Evolutionary conservation across 2,797 vertebrate species (phyloP).

Genomic region (Pogoniulus pusillus): DNA sequence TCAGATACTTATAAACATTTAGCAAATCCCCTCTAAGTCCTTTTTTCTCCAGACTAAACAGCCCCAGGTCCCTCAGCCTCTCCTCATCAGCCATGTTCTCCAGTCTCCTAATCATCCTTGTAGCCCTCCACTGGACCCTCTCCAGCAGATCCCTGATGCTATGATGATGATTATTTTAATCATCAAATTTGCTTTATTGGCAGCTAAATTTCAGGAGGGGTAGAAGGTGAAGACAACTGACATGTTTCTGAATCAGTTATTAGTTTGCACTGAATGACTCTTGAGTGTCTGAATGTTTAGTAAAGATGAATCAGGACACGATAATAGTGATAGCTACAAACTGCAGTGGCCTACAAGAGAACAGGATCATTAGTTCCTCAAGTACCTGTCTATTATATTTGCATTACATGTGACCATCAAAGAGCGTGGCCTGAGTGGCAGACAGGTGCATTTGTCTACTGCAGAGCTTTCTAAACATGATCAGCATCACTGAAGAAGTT

Average conservation of each 20-base stretch:
- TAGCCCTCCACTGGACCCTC: too few relatives aligned
- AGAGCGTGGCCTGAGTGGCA: neutral
- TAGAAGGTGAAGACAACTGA: neutral
- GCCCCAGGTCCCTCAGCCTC: too few relatives aligned
- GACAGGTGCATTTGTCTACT: neutral
- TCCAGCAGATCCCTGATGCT: too few relatives aligned
- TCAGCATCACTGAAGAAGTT: neutral
- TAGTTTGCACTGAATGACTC: neutral
- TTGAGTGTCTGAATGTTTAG: neutral
- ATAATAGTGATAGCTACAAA: neutral
- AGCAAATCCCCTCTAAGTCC: too few relatives aligned
- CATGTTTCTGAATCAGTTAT: neutral
- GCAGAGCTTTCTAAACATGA: neutral
- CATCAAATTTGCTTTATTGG: too few relatives aligned
- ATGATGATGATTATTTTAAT: too few relatives aligned
- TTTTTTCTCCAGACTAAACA: too few relatives aligned
- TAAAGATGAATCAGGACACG: neutral
- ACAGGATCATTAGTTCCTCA: neutral
- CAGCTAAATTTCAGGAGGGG: too few relatives aligned
- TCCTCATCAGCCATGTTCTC: too few relatives aligned
- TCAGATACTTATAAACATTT: too few relatives aligned
- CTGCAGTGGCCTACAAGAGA: neutral
- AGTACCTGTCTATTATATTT: neutral
- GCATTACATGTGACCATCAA: neutral
- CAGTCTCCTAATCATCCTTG: too few relatives aligned